Conservation (phyloP, 2,797 vertebrate species). For the Hydrocynus forskahlii region DNA sequence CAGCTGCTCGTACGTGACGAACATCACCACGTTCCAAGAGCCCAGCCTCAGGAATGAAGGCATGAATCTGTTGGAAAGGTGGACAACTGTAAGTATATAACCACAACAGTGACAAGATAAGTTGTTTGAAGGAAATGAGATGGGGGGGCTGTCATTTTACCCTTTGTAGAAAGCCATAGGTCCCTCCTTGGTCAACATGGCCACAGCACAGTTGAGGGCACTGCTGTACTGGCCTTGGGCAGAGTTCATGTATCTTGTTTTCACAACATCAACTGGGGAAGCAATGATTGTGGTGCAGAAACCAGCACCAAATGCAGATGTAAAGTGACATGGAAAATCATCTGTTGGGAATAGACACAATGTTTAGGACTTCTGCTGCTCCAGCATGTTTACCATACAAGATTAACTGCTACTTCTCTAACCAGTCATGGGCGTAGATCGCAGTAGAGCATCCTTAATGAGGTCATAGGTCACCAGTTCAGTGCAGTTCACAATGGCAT, state of each 20-base stretch:
- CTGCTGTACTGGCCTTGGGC: conserved; percentile 82
- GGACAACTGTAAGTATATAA: conserved; percentile 11
- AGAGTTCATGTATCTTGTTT: conserved; percentile 91
- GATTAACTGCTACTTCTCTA: conserved; percentile 1
- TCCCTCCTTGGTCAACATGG: conserved; percentile 87
- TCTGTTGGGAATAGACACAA: conserved; percentile 69
- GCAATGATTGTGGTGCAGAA: conserved; percentile 82
- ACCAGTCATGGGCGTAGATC: conserved; percentile 82
- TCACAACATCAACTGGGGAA: conserved; percentile 83
- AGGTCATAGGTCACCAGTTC: conserved; percentile 90
- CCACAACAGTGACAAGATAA: not conserved
- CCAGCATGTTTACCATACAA: not conserved
- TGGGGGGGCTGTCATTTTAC: conserved; percentile 65
- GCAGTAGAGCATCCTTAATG: conserved; percentile 85
- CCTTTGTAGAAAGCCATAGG: conserved; percentile 90
- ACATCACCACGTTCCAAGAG: conserved; percentile 97
- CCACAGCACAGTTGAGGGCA: conserved; percentile 82
- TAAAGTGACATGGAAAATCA: conserved; percentile 84
- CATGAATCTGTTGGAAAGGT: conserved; percentile 79
- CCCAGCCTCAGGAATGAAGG: conserved; percentile 91
- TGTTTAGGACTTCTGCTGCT: not conserved
- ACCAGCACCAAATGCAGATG: conserved; percentile 82
- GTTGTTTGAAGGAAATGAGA: not conserved
- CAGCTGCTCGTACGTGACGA: conserved; percentile 93
- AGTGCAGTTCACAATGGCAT: conserved; percentile 87